Evolutionary conservation across 2,888 invertebrate genomes (phyloP), one percentile per base, ranked within the genome.

Genomic region (Diplolepis rosae): DNA sequence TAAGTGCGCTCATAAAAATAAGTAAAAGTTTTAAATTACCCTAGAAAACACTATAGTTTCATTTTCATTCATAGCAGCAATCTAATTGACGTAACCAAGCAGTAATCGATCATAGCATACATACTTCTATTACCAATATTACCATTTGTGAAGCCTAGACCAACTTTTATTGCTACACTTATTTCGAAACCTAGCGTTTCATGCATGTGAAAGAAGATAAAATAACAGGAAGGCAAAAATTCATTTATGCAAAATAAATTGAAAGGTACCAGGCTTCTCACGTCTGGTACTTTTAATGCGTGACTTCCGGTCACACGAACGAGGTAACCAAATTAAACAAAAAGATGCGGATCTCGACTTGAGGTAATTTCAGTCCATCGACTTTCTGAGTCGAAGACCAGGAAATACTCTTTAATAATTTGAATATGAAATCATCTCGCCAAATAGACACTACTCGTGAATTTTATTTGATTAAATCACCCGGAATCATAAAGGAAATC

Each of bases 241-340:
- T 61, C 56, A 61, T 61, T 39, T 22, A 24, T n/a, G 35, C 13
- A 61, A 61, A 61, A 24, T 39, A 35, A 61, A 39, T 56, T 30
- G 39, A n/a, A 39, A 39, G 6, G 11, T n/a, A 39, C 0, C 4
- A 39, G n/a, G 2, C n/a, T n/a, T 39, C n/a, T 39, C 1, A 5
- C 39, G 5, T n/a, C 39, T 39, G n/a, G 1, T n/a, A n/a, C n/a
- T n/a, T n/a, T n/a, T n/a, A n/a, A n/a, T n/a, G n/a, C n/a, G n/a
- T n/a, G n/a, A n/a, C n/a, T n/a, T n/a, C n/a, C n/a, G n/a, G n/a
- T n/a, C n/a, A n/a, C n/a, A n/a, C n/a, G n/a, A n/a, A n/a, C n/a
- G n/a, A n/a, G n/a, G n/a, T n/a, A n/a, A n/a, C n/a, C n/a, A n/a
- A n/a, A n/a, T n/a, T n/a, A n/a, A n/a, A n/a, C n/a, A n/a, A n/a